phyloP scores from a whole-genome alignment of 2,113 vertebrate species.

The Ondatra zibethicus region DNA sequence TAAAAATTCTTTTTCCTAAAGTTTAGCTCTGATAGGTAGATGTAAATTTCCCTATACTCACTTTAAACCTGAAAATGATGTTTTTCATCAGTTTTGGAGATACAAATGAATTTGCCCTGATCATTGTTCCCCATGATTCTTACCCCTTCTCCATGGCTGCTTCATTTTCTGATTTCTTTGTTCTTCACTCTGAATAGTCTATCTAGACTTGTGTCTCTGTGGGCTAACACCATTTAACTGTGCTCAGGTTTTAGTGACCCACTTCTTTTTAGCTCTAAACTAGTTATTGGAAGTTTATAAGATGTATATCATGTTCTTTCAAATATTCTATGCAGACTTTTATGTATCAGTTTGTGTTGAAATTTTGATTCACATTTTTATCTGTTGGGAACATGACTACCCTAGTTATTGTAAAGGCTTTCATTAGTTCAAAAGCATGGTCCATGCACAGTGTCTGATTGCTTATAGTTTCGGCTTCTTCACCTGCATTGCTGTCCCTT shows the following conservation, averaged over 20 bases:
- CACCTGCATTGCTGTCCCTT: neutral
- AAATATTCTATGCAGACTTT: neutral
- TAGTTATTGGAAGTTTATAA: slow-evolving; percentile 28
- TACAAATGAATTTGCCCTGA: neutral
- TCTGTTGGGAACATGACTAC: neutral
- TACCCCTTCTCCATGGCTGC: neutral
- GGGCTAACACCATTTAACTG: neutral
- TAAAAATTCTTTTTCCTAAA: neutral
- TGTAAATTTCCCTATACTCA: neutral
- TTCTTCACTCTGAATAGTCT: neutral
- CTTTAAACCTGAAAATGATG: neutral
- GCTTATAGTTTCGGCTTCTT: neutral
- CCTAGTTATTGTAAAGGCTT: neutral
- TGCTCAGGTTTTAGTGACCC: neutral
- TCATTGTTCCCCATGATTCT: neutral
- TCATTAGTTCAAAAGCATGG: neutral
- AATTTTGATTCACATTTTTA: neutral
- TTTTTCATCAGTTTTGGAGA: slow-evolving; percentile 1
- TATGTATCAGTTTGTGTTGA: slow-evolving; percentile 21
- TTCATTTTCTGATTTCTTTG: neutral
- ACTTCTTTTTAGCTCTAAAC: neutral
- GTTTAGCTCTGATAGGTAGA: neutral
- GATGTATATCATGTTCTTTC: slow-evolving; percentile 20
- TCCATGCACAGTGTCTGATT: neutral
- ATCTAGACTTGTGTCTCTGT: neutral